A percentile compares a stretch with the other conserved stretches of the same genome.
Evolutionary conservation across 2,113 vertebrate genomes (phyloP).

Genomic region (Kobus ellipsiprymnus): DNA sequence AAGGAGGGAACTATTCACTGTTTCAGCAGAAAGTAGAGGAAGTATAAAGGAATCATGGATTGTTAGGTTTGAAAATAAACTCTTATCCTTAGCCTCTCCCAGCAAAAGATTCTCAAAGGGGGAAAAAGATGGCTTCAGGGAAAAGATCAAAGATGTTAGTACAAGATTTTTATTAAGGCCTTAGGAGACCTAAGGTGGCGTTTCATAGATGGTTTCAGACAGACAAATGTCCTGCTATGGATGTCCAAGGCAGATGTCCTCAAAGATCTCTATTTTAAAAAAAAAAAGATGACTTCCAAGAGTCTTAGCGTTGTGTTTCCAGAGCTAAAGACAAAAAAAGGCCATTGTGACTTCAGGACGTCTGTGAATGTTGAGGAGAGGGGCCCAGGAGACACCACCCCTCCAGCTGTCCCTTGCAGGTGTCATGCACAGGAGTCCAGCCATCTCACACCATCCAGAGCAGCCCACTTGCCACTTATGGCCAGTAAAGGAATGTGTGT

Average conservation of each 20-base stretch:
- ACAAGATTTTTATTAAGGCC: background rate
- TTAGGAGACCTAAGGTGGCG: background rate
- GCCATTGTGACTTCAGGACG: background rate
- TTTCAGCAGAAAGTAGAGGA: background rate
- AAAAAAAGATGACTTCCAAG: background rate
- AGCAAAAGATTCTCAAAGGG: background rate
- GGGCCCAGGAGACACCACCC: fast-evolving
- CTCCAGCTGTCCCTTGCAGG: background rate
- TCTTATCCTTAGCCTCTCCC: background rate
- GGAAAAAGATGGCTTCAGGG: background rate
- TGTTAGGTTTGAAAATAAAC: background rate
- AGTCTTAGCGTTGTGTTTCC: background rate
- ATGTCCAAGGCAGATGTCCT: background rate
- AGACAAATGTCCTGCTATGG: background rate
- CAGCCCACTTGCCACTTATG: background rate
- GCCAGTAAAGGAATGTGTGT: background rate
- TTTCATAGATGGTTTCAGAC: background rate
- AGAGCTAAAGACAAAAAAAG: background rate
- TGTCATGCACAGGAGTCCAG: background rate
- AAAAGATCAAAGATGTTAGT: background rate
- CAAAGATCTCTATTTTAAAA: background rate
- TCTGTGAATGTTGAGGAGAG: background rate
- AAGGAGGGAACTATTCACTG: background rate
- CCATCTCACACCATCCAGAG: no score
- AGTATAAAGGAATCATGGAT: background rate